Base-by-base conservation (phyloP, 2,113 vertebrate genomes). In the Origma solitaria region DNA sequence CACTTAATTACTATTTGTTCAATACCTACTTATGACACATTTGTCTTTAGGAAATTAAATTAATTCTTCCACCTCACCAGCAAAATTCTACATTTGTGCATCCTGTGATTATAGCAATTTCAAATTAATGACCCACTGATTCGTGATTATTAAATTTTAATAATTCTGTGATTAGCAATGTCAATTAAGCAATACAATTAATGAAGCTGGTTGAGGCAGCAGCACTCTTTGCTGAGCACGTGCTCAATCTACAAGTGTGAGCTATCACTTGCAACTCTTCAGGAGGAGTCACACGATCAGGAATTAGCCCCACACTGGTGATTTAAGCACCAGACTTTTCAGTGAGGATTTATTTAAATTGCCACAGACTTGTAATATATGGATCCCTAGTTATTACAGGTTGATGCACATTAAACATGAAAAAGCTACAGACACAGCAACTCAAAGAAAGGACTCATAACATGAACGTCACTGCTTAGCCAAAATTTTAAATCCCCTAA, bases 81-180 rank as follows among this genome's bases (percentile, higher is more conserved):
- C 81, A 86, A 96, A 97, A 96, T 91, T 92, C 95, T 88, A 53
- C 42, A 86, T 13, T 47, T 90, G 54, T 90, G 79, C 66, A 90
- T 92, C 77, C 80, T 86, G 21, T 80, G 86, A 96, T 95, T 95
- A 96, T 77, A 95, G 45, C 77, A 92, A 95, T 95, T 94, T 96
- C 40, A 90, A 94, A 97, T 95, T 97, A 96, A 97, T 93, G 79
- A 62, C 86, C 80, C 73, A 96, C 37, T 77, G 94, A 96, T 84
- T 97, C 81, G 47, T 94, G 44, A 84, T 94, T 97, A 97, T 93
- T 97, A 96, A 96, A 97, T 92, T 92, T 93, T 94, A 96, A 92
- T 80, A 95, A 54, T 68, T 96, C 90, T 85, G 68, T 77, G 76
- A 92, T 97, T 95, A 92, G 64, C 86, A 92, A 95, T 97, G 95